Evolutionary conservation across 2,113 vertebrate genomes (phyloP).

Genomic region (Ophthalmolycus amberensis): DNA sequence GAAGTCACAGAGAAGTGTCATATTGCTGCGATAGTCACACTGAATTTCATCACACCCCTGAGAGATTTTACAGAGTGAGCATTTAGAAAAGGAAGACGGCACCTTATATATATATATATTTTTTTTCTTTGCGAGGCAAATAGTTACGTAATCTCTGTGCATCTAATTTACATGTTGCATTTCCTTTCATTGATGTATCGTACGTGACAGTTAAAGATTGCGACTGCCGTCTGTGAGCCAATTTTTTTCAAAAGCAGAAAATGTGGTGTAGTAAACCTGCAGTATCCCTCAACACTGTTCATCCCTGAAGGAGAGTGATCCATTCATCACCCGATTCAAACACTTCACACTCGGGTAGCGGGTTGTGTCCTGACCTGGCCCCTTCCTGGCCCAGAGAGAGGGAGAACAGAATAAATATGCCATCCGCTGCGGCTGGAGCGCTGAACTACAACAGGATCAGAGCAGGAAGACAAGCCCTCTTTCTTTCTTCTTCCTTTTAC

Average conservation of each 20-base stretch:
- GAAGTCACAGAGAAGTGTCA: slow-evolving; percentile 66
- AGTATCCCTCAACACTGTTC: slow-evolving; percentile 12
- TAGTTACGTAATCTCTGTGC: neutral
- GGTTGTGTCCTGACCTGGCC: slow-evolving; percentile 55
- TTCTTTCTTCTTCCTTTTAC: slow-evolving; percentile 7
- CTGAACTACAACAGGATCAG: slow-evolving; percentile 60
- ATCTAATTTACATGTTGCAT: neutral
- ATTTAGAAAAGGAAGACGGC: slow-evolving; percentile 9
- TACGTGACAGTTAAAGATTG: neutral
- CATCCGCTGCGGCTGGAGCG: slow-evolving; percentile 14
- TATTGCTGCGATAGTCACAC: slow-evolving; percentile 62
- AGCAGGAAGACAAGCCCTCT: slow-evolving; percentile 49
- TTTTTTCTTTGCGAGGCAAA: slow-evolving; percentile 7
- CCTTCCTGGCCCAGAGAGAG: slow-evolving; percentile 31
- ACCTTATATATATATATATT: neutral
- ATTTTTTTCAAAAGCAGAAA: slow-evolving; percentile 8
- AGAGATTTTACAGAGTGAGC: slow-evolving; percentile 38
- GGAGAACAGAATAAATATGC: slow-evolving; percentile 68
- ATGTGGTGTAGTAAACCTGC: neutral
- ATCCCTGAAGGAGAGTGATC: slow-evolving; percentile 46
- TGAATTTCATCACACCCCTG: slow-evolving; percentile 57
- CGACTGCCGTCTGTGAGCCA: too few relatives aligned
- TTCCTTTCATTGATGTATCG: neutral
- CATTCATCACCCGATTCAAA: slow-evolving; percentile 69
- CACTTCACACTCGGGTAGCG: slow-evolving; percentile 55